Conservation (phyloP, 2,113 vertebrate genomes). For the Limnothrissa miodon region DNA sequence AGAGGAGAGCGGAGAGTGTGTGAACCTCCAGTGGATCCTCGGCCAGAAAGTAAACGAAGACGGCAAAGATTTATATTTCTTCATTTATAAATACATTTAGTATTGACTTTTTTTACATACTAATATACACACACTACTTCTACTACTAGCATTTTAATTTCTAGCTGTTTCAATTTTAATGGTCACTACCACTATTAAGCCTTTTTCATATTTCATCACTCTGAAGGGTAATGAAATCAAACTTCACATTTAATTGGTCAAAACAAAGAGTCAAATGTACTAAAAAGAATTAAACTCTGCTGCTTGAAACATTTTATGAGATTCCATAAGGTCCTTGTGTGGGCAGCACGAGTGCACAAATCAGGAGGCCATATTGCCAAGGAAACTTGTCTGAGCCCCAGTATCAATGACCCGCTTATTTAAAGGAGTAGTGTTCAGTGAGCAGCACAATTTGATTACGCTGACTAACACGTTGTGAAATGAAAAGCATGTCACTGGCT, state of each 20-base stretch:
- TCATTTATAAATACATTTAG: background rate
- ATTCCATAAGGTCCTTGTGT: background rate
- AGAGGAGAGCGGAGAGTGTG: background rate
- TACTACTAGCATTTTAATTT: background rate
- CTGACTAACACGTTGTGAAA: conserved; percentile 16
- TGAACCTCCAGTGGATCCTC: background rate
- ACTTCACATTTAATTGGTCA: background rate
- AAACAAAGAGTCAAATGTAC: background rate
- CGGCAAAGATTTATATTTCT: conserved; percentile 1
- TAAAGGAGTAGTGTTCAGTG: conserved; percentile 1
- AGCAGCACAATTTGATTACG: conserved; percentile 12
- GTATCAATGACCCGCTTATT: conserved; percentile 19
- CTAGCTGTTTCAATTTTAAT: background rate
- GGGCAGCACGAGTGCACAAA: background rate
- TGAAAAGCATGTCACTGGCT: conserved; percentile 13
- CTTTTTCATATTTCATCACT: background rate
- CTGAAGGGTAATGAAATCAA: background rate
- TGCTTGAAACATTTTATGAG: background rate
- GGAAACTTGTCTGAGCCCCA: background rate
- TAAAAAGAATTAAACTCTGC: background rate
- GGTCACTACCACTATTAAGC: background rate
- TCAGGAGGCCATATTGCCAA: conserved; percentile 8
- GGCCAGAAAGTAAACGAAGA: background rate
- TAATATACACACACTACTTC: background rate
- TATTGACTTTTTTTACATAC: background rate